Conservation (phyloP, 1,140 invertebrate genomes). For the Pogonomyrmex barbatus region DNA sequence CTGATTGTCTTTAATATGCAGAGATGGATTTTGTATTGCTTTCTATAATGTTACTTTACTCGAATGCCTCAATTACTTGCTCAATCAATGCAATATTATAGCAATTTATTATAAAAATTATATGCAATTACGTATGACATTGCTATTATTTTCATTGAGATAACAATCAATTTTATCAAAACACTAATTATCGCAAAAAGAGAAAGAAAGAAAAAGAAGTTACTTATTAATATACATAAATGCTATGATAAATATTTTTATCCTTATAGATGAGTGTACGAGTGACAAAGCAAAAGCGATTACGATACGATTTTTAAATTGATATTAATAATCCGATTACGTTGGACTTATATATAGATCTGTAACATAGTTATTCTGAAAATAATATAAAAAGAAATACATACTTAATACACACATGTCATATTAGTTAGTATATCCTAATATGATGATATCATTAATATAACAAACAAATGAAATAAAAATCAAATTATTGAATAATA, state of each 20-base stretch:
- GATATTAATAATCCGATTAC: constrained; percentile 41
- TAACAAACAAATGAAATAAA: background rate
- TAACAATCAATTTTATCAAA: background rate
- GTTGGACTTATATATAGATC: background rate
- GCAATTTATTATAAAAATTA: background rate
- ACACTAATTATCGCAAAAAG: background rate
- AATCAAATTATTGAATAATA: background rate
- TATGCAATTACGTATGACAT: background rate
- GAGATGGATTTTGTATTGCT: background rate
- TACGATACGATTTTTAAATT: constrained; percentile 8
- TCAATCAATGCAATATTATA: background rate
- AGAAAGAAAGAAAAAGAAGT: background rate
- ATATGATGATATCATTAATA: background rate
- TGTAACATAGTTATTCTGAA: background rate
- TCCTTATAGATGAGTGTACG: constrained; percentile 1
- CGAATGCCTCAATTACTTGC: background rate
- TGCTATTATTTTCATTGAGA: background rate
- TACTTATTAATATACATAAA: background rate
- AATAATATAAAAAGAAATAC: background rate
- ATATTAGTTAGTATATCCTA: background rate
- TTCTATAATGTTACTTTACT: background rate
- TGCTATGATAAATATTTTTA: background rate
- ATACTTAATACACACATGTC: background rate
- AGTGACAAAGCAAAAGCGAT: constrained; percentile 1
- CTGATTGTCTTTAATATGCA: background rate